phyloP scores from a whole-genome alignment of 2,888 invertebrate species.

The Rapana venosa region DNA sequence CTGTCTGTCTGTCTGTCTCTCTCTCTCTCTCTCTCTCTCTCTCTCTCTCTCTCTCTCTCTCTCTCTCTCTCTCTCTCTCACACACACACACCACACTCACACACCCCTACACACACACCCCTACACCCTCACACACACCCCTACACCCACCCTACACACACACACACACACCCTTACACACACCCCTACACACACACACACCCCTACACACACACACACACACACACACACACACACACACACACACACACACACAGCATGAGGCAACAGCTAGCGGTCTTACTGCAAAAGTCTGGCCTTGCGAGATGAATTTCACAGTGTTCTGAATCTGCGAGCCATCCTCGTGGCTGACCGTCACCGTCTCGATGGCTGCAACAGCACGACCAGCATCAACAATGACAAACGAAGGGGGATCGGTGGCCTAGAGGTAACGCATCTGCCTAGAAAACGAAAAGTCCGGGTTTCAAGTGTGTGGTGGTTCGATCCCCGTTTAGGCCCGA shows the following conservation, averaged over 20 bases:
- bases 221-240: background rate
- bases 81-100: background rate
- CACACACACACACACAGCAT: background rate
- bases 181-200: background rate
- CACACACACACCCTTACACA: too few relatives aligned
- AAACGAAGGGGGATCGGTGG: too few relatives aligned
- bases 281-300: conserved; percentile 23
- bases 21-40: background rate
- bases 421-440: too few relatives aligned
- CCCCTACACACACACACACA: background rate
- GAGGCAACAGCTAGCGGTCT: background rate
- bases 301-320: conserved; percentile 6
- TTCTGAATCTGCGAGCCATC: background rate
- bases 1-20: background rate
- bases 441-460: too few relatives aligned
- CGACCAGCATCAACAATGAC: too few relatives aligned
- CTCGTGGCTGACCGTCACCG: background rate
- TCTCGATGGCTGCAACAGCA: background rate
- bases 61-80: background rate
- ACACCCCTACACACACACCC: too few relatives aligned
- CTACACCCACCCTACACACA: too few relatives aligned
- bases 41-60: conserved; percentile 19
- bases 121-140: too few relatives aligned
- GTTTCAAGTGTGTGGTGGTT: too few relatives aligned
- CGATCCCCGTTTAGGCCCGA: too few relatives aligned